Percentiles rank a stretch among this genome's conserved stretches.
These are phyloP conservation scores for Drosophila tanythrix DNA, from an alignment of 2,888 invertebrate species.

Conservation along the genomic window DNA sequence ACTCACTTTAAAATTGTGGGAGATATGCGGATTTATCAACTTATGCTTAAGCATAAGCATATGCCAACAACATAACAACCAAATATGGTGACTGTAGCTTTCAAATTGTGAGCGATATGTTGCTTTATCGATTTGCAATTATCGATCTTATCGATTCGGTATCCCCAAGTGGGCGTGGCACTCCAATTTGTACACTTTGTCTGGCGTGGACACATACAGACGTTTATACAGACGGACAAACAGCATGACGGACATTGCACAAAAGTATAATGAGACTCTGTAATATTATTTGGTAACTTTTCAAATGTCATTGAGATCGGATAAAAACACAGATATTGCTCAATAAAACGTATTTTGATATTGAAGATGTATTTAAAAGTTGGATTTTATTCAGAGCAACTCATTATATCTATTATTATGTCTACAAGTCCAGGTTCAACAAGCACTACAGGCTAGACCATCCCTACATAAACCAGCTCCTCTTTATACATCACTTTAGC, in stretches of 20 bases:
- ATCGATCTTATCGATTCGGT: neutral
- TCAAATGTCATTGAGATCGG: neutral
- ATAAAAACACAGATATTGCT: neutral
- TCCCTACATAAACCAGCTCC: neutral
- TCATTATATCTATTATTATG: no score
- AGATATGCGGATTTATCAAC: no score
- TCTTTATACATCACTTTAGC: neutral
- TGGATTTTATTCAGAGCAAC: neutral
- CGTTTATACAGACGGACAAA: no score
- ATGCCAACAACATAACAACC: neutral
- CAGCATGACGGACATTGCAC: no score
- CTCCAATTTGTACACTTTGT: neutral
- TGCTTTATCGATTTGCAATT: neutral
- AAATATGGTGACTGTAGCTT: neutral
- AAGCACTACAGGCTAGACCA: neutral
- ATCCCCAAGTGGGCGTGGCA: fast-evolving
- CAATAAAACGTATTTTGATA: neutral
- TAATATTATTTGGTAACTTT: neutral
- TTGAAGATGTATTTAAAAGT: neutral
- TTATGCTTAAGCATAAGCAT: no score
- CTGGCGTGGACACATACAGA: no score
- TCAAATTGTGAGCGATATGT: neutral
- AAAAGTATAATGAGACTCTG: neutral
- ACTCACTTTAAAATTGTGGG: no score
- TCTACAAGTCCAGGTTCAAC: neutral